Evolutionary conservation across 2,113 vertebrate species (phyloP).

Genomic region (Spheniscus mendiculus): DNA sequence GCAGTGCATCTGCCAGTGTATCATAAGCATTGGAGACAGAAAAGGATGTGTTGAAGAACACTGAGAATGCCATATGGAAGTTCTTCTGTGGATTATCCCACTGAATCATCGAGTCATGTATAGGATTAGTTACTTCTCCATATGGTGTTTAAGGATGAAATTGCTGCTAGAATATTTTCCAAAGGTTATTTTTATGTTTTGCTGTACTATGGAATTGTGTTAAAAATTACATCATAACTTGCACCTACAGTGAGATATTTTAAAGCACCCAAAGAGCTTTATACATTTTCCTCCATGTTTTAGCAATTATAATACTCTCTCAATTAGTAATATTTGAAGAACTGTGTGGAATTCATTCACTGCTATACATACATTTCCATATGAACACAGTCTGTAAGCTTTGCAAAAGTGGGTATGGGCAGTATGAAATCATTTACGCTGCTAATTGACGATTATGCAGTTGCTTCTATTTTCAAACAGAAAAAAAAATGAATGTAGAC

Average conservation of each 20-base stretch:
- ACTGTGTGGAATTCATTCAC: not conserved
- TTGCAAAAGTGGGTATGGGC: not conserved
- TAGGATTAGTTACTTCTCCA: constrained; percentile 26
- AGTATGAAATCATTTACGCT: not conserved
- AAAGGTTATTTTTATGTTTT: constrained; percentile 1
- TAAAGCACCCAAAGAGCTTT: not conserved
- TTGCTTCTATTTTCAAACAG: not conserved
- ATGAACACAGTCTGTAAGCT: not conserved
- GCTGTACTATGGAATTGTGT: not conserved
- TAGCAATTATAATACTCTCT: not conserved
- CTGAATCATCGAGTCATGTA: not conserved
- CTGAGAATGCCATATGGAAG: not conserved
- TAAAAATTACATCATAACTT: not conserved
- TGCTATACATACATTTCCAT: not conserved
- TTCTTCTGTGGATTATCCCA: constrained; percentile 9
- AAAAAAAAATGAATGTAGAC: not conserved
- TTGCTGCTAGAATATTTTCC: not conserved
- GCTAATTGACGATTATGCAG: not conserved
- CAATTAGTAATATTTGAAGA: not conserved
- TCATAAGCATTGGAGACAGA: not conserved
- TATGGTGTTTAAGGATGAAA: constrained; percentile 10
- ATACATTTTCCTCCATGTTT: not conserved
- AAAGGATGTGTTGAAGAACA: not conserved
- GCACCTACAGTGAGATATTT: not conserved
- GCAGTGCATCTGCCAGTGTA: not conserved